Percentiles rank a stretch among this genome's conserved stretches.
These are phyloP conservation scores for Imbricaverruca yamaguchii DNA, from an alignment of 2,888 invertebrate genomes.

Conservation along the genomic window DNA sequence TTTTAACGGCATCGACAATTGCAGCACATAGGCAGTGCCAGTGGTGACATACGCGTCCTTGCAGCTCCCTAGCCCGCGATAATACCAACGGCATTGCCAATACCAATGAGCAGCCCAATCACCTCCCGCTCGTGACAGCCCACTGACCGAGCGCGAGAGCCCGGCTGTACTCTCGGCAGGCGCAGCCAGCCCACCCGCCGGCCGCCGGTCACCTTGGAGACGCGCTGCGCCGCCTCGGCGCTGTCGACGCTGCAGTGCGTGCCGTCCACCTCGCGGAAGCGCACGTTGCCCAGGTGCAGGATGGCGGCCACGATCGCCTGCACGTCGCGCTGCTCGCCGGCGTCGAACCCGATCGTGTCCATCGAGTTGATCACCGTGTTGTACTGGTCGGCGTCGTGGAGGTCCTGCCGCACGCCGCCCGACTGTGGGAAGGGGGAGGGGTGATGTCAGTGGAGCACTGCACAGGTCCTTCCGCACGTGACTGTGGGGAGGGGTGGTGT, in stretches of 20 bases:
- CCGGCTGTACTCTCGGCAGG: too few relatives aligned
- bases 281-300: conserved; percentile 77
- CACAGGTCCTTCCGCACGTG: too few relatives aligned
- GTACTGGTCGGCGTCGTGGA: conserved; percentile 59
- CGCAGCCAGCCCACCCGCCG: too few relatives aligned
- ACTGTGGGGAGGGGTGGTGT: too few relatives aligned
- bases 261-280: conserved; percentile 61
- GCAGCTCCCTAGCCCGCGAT: too few relatives aligned
- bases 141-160: too few relatives aligned
- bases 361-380: conserved; percentile 62
- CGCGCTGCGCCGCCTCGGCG: conserved; percentile 55
- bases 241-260: conserved; percentile 60
- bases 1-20: too few relatives aligned
- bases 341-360: conserved; percentile 65
- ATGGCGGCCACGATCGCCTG: conserved; percentile 75
- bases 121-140: too few relatives aligned
- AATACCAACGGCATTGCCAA: too few relatives aligned
- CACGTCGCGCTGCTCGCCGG: conserved; percentile 63
- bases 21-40: too few relatives aligned
- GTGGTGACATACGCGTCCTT: too few relatives aligned
- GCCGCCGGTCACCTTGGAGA: conserved; percentile 54
- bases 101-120: too few relatives aligned
- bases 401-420: conserved; percentile 22
- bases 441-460: not conserved
- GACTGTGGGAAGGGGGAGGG: not conserved